Conservation (phyloP, 2,797 vertebrate genomes). For the Gadopsis marmoratus region DNA sequence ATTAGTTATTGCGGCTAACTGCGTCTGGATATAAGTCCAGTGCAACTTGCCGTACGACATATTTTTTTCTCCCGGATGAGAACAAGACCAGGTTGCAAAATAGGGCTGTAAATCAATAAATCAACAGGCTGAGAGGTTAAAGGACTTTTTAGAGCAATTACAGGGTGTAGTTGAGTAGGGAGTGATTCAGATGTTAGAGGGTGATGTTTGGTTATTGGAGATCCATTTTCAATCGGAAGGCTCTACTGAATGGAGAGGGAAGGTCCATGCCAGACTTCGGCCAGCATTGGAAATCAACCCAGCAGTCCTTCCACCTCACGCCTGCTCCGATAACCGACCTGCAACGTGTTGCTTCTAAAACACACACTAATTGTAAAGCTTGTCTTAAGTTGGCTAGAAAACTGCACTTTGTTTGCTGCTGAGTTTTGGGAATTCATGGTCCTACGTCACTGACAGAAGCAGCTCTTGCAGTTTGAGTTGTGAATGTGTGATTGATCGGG, state of each 20-base stretch:
- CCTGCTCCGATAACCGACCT: background rate
- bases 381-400: background rate
- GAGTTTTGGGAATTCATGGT: conserved; percentile 14
- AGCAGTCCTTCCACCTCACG: background rate
- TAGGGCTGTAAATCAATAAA: conserved; percentile 16
- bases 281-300: background rate
- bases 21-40: background rate
- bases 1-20: background rate
- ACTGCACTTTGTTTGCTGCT: background rate
- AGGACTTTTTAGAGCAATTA: conserved; percentile 27
- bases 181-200: conserved; percentile 24
- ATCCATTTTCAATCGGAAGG: conserved; percentile 9
- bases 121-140: conserved; percentile 16
- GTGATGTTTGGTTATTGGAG: conserved; percentile 22
- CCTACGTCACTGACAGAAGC: conserved; percentile 13
- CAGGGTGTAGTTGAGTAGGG: background rate
- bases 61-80: background rate
- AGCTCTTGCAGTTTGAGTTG: conserved; percentile 13
- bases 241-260: background rate
- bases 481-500: conserved; percentile 52
- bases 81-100: background rate
- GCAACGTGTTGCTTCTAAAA: conserved; percentile 20
- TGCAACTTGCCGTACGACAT: background rate
- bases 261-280: background rate
- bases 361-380: background rate